Evolutionary conservation across 2,888 invertebrate species (phyloP).

Genomic region (Chorisops tibialis): DNA sequence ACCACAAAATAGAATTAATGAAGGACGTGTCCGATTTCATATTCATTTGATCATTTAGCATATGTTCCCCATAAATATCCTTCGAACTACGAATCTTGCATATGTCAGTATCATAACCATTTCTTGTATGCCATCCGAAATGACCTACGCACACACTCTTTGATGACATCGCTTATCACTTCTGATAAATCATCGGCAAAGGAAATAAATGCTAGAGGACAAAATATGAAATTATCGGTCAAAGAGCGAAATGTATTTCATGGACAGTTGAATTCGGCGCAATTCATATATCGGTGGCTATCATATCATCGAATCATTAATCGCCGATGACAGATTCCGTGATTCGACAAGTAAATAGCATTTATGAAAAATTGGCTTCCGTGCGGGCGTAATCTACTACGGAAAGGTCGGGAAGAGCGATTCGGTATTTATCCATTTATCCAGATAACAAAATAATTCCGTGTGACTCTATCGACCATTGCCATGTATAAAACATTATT

Average conservation of each 20-base stretch:
- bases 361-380: slow-evolving; percentile 7
- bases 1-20: no score
- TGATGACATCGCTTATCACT: slow-evolving; percentile 7
- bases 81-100: slow-evolving; percentile 1
- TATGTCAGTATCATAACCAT: neutral
- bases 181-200: slow-evolving; percentile 4
- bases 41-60: neutral
- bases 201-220: neutral
- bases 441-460: no score
- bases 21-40: no score
- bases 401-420: neutral
- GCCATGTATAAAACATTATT: no score
- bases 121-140: neutral
- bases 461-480: no score
- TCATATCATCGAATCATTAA: slow-evolving; percentile 7
- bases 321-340: slow-evolving; percentile 1
- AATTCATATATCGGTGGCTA: neutral
- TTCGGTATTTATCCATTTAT: no score
- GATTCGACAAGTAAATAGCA: slow-evolving; percentile 8
- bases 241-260: neutral
- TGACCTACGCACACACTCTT: slow-evolving; percentile 3
- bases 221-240: neutral
- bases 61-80: slow-evolving; percentile 7
- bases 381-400: neutral
- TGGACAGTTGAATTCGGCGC: neutral